Conservation (phyloP, 2,113 vertebrate genomes). For the Passer domesticus region DNA sequence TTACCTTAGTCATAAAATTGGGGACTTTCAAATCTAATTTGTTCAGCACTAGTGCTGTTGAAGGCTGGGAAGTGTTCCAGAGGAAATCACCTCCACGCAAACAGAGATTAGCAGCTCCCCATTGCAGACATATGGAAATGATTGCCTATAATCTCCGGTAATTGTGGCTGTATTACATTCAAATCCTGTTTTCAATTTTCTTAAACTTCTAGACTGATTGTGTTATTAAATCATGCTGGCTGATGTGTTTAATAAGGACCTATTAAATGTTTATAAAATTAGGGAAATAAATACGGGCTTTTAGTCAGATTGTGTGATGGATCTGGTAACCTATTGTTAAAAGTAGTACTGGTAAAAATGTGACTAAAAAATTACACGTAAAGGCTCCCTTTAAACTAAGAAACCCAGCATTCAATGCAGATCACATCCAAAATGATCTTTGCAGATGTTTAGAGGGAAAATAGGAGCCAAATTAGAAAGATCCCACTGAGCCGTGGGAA, state of each 20-base stretch:
- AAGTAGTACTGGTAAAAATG: conserved; percentile 71
- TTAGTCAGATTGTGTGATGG: conserved; percentile 80
- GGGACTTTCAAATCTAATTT: conserved; percentile 88
- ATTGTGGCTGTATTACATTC: conserved; percentile 95
- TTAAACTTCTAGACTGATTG: conserved; percentile 95
- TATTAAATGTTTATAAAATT: conserved; percentile 92
- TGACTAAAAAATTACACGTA: conserved; percentile 53
- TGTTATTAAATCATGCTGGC: conserved; percentile 97
- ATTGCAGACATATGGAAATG: conserved; percentile 96
- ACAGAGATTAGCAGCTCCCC: conserved; percentile 94
- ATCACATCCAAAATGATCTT: conserved; percentile 43
- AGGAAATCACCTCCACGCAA: conserved; percentile 93
- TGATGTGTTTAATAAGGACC: conserved; percentile 92
- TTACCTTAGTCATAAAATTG: conserved; percentile 86
- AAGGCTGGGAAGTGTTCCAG: conserved; percentile 87
- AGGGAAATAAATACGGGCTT: conserved; percentile 84
- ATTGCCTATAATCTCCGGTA: conserved; percentile 96
- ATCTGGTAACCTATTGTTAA: conserved; percentile 83
- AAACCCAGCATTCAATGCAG: not conserved
- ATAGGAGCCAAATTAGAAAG: conserved; percentile 21
- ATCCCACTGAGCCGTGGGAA: not conserved
- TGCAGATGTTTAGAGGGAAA: conserved; percentile 25
- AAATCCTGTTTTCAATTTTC: conserved; percentile 95
- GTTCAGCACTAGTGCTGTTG: conserved; percentile 81
- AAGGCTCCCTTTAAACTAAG: conserved; percentile 59